Evolutionary conservation across 2,888 invertebrate species (phyloP), one percentile per base, ranked within the genome.

Genomic region (Heliconius cydno): DNA sequence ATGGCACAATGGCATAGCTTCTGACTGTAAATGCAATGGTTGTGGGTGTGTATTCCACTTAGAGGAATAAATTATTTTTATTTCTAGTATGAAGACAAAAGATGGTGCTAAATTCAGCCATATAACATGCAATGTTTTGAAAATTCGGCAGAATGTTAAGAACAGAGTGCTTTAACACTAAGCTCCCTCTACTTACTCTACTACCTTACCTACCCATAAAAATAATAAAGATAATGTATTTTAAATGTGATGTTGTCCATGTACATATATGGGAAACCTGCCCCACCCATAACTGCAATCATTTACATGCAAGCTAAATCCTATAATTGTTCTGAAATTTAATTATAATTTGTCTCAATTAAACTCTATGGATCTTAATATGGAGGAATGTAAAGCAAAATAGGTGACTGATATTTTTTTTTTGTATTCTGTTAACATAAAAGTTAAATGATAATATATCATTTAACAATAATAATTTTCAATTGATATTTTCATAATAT

Each of bases 231-330:
- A 19, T 7, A 7, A 6, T 52, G 19, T 52, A 6, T 57, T 57
- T 57, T 57, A 57, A n/a, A 10, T 9, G 10, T 22, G 9, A n/a
- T n/a, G 10, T 57, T 52, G 52, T 52, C 46, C 30, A 15, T 52
- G 19, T 52, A 2, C 52, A 52, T 52, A 52, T 52, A 52, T 52
- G 9, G 34, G 34, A 52, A 52, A 60, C 60, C 10, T 60, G 60
- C 70, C 41, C 41, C 70, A 70, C 70, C 70, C 70, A 70, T 46
- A 9, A 70, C 70, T 70, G 41, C 68, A 41, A 46, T 25, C 70
- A 70, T 19, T 41, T 46, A 70, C 15, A 41, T 70, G 41, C 25
- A 41, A 19, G 4, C n/a, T 38, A 70, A n/a, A 9, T 25, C 70
- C 9, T 70, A n/a, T 41, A 25, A 41, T 41, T 28, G 41, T 41